Percentiles rank a stretch among this genome's conserved stretches.
Conservation (phyloP, 2,888 invertebrate species). For the Petrolisthes manimaculis region DNA sequence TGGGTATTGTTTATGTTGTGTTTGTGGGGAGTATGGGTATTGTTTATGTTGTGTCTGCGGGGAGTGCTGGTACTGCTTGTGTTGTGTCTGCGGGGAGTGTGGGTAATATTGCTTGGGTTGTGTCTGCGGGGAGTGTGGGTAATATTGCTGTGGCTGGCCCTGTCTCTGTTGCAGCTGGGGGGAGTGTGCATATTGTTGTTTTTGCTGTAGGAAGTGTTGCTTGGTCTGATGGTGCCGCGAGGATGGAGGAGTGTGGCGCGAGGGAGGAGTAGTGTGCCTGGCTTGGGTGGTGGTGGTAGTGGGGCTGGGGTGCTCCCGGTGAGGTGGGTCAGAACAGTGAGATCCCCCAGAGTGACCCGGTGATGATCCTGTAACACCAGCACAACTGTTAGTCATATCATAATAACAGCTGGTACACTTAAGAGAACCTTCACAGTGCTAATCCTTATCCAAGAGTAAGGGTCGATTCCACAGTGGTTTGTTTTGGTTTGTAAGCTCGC, state of each 20-base stretch:
- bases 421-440: too few species aligned
- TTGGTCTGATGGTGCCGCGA: not conserved
- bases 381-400: not conserved
- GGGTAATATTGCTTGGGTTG: not conserved
- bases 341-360: constrained; percentile 4
- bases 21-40: not conserved
- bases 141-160: not conserved
- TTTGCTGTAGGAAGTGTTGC: not conserved
- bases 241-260: not conserved
- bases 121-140: not conserved
- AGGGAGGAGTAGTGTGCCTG: not conserved
- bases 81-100: not conserved
- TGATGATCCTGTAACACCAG: not conserved
- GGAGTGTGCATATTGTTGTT: not conserved
- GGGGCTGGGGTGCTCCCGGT: not conserved
- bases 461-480: too few species aligned
- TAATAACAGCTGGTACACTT: not conserved
- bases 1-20: not conserved
- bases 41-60: not conserved
- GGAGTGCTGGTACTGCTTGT: not conserved
- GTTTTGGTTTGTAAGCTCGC: too few species aligned
- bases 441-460: too few species aligned
- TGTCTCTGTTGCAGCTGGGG: constrained; percentile 2
- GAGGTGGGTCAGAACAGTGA: constrained; percentile 3
- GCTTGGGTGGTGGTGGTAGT: not conserved